Conservation (phyloP, 2,113 vertebrate genomes). For the Garra rufa region DNA sequence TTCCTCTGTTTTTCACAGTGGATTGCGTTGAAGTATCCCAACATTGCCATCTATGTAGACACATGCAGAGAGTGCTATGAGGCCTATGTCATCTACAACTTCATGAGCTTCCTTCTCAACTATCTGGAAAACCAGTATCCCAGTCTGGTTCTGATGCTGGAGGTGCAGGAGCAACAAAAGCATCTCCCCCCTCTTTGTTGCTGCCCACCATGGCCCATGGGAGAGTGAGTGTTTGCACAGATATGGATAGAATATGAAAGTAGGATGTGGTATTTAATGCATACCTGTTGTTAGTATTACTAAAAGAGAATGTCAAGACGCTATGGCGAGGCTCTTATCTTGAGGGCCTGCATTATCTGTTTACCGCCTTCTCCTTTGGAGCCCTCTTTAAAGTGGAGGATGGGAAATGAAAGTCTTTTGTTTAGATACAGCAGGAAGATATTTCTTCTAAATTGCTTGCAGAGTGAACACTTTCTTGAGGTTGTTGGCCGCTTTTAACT, state of each 20-base stretch:
- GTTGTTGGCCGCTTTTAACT: slow-evolving; percentile 3
- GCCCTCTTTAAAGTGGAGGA: neutral
- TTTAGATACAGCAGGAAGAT: neutral
- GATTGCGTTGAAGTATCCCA: slow-evolving; percentile 94
- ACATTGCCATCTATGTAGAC: slow-evolving; percentile 97
- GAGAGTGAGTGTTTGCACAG: slow-evolving; percentile 87
- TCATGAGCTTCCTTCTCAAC: slow-evolving; percentile 97
- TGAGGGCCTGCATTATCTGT: neutral
- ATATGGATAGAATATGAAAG: neutral
- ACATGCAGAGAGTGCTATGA: slow-evolving; percentile 99
- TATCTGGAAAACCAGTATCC: slow-evolving; percentile 93
- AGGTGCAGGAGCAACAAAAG: slow-evolving; percentile 94
- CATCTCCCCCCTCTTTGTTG: slow-evolving; percentile 95
- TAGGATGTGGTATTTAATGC: slow-evolving; percentile 7
- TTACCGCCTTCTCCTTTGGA: slow-evolving; percentile 12
- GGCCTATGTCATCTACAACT: slow-evolving; percentile 99
- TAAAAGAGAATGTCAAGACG: neutral
- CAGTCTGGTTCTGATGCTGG: slow-evolving; percentile 91
- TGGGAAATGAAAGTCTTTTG: neutral
- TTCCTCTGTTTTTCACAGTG: slow-evolving; percentile 77
- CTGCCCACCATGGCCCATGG: slow-evolving; percentile 96
- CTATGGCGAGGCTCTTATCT: neutral
- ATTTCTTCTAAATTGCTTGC: slow-evolving; percentile 7
- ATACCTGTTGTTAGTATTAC: neutral
- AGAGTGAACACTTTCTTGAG: slow-evolving; percentile 5